Base-by-base conservation (phyloP, 2,797 vertebrate species). In the Danionella dracula region DNA sequence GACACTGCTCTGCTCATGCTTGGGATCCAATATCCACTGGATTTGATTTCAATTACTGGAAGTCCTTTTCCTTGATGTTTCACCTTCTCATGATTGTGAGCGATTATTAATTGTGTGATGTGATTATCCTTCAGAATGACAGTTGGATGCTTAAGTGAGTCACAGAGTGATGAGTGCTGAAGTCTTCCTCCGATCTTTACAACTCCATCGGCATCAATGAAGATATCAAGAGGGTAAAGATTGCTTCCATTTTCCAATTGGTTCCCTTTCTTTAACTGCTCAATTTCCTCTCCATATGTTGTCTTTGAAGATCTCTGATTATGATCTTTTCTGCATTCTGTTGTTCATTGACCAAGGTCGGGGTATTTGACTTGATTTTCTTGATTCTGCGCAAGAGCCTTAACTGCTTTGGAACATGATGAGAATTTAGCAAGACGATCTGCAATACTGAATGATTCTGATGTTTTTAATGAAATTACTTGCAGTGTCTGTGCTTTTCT, bases 31-130 rank as follows among this genome's bases (percentile, higher is more conserved):
- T 50, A 68, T 2, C 55, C 55, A 17, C 17, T 68, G 35, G 60
- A 59, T 48, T 54, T 38, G 32, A 68, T 70, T 29, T 59, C 8
- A 17, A 63, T 73, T 11, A 7, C 23, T 1, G 35, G 64, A 3
- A 73, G 17, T 6, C 72, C 49, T 27, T 74, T 70, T 1, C 65
- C 60, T 56, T 72, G 70, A 15, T 76, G 70, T 21, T 72, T 55
- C 1, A 46, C 40, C 17, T 32, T 66, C 15, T 69, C 37, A 6
- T 69, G 66, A 16, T 7, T 13, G 5, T 72, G 41, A 20, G 55
- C 48, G 19, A 71, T 66, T 51, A 72, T 70, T 1, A 76, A 6
- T 3, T 53, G 60, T 1, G 66, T 73, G 0, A 70, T 38, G 8
- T 66, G 66, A 32, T 62, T 70, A 2, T 58, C 60, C 1, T 65